Conservation (phyloP, 2,797 vertebrate species). For the Falco rusticolus region DNA sequence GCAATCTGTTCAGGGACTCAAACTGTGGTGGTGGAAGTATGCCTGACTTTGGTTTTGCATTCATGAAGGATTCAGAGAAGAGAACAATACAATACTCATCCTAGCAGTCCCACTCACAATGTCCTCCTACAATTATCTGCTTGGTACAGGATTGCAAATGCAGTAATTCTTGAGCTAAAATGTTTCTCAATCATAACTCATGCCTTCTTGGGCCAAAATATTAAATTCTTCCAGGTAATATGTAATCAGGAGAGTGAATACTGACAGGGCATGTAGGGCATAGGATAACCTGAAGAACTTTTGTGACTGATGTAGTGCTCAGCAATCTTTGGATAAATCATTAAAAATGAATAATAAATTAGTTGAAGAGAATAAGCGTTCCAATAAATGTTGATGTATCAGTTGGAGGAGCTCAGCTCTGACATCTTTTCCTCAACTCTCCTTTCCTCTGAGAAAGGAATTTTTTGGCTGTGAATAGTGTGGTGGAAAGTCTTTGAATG, state of each 20-base stretch:
- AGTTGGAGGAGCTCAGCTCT: not conserved
- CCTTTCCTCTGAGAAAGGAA: not conserved
- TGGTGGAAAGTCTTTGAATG: not conserved
- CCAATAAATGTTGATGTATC: not conserved
- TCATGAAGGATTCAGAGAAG: not conserved
- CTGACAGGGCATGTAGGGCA: not conserved
- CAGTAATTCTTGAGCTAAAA: not conserved
- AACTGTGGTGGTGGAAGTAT: not conserved
- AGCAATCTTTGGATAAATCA: not conserved
- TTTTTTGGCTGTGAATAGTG: not conserved
- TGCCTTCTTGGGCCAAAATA: not conserved
- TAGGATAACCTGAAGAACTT: not conserved
- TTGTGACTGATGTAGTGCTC: accelerated
- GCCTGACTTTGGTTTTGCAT: not conserved
- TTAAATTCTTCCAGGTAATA: not conserved
- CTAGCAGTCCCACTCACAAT: not conserved
- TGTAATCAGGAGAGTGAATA: not conserved
- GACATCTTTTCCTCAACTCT: not conserved
- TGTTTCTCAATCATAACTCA: not conserved
- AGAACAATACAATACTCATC: not conserved
- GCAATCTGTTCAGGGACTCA: constrained; percentile 42
- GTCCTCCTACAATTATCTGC: not conserved
- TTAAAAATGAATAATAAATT: not conserved
- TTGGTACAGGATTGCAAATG: not conserved
- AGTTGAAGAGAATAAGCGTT: not conserved